phyloP scores from a whole-genome alignment of 2,797 vertebrate species.

The Cichlasoma orientale region DNA sequence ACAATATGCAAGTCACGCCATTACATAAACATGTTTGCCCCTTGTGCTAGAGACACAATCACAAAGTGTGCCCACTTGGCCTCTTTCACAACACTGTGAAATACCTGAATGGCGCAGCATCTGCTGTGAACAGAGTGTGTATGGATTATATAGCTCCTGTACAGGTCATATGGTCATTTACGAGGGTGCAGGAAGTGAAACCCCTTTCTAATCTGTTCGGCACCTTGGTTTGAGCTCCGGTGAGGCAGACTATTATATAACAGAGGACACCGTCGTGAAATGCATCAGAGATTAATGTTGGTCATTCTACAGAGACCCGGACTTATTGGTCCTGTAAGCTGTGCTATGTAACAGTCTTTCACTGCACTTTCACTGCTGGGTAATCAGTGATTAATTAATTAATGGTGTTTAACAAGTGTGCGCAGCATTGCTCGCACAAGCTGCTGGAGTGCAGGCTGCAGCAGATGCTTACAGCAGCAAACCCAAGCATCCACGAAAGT shows the following conservation, averaged over 20 bases:
- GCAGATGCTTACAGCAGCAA: background rate
- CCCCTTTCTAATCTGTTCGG: conserved; percentile 12
- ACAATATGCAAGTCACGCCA: background rate
- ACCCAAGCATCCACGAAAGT: background rate
- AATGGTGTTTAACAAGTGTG: conserved; percentile 7
- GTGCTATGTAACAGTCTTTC: conserved; percentile 14
- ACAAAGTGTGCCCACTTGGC: background rate
- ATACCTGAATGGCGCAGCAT: conserved; percentile 41
- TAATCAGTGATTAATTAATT: conserved; percentile 39
- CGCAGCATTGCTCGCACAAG: background rate
- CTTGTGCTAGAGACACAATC: conserved; percentile 1
- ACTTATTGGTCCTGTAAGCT: background rate
- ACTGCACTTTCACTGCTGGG: conserved; percentile 10
- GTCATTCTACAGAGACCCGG: background rate
- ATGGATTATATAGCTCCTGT: conserved; percentile 1
- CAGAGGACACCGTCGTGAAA: background rate
- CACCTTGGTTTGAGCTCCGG: conserved; percentile 32
- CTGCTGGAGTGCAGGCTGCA: background rate
- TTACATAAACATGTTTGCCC: conserved; percentile 20
- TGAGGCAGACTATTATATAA: conserved; percentile 43
- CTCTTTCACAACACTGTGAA: conserved; percentile 58
- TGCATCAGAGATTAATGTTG: conserved; percentile 11
- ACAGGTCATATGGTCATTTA: conserved; percentile 17
- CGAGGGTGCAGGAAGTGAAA: background rate
- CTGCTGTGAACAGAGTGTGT: conserved; percentile 13